phyloP scores from a whole-genome alignment of 2,797 vertebrate species.

The Anabas testudineus region DNA sequence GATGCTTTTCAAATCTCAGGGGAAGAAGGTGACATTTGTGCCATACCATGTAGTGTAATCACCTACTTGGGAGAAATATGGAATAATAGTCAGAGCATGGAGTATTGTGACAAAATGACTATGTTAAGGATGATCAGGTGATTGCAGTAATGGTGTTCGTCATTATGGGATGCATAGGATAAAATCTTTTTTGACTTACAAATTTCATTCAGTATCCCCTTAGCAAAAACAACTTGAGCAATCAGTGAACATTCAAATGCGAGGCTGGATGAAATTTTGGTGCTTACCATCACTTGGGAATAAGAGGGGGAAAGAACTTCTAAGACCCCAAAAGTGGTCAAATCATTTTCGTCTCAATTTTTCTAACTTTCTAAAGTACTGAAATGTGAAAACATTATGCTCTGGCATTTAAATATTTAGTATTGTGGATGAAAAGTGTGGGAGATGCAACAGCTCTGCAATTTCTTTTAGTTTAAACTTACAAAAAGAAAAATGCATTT shows the following conservation, averaged over 20 bases:
- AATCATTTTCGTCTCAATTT: slow-evolving; percentile 27
- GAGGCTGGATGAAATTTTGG: slow-evolving; percentile 23
- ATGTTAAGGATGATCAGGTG: slow-evolving; percentile 46
- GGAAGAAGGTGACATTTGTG: slow-evolving; percentile 25
- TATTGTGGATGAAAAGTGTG: slow-evolving; percentile 6
- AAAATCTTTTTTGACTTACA: slow-evolving; percentile 27
- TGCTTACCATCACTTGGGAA: neutral
- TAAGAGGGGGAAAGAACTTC: slow-evolving; percentile 21
- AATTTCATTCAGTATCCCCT: slow-evolving; percentile 14
- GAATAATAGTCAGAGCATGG: slow-evolving; percentile 29
- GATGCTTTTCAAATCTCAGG: slow-evolving; percentile 33
- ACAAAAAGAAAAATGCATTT: neutral
- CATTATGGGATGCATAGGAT: slow-evolving; percentile 33
- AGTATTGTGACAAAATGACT: slow-evolving; percentile 41
- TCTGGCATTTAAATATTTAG: slow-evolving; percentile 6
- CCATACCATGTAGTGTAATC: slow-evolving; percentile 6
- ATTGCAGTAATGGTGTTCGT: slow-evolving; percentile 55
- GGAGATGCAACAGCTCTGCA: neutral
- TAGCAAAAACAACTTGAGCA: slow-evolving; percentile 47
- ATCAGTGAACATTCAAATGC: slow-evolving; percentile 51
- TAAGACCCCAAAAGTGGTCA: slow-evolving; percentile 7
- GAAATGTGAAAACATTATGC: slow-evolving; percentile 4
- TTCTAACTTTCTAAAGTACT: slow-evolving; percentile 24
- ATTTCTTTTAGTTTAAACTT: slow-evolving; percentile 1
- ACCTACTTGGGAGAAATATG: slow-evolving; percentile 13